Conservation (phyloP, 2,797 vertebrate genomes). For the Percopsis omiscomaycus region DNA sequence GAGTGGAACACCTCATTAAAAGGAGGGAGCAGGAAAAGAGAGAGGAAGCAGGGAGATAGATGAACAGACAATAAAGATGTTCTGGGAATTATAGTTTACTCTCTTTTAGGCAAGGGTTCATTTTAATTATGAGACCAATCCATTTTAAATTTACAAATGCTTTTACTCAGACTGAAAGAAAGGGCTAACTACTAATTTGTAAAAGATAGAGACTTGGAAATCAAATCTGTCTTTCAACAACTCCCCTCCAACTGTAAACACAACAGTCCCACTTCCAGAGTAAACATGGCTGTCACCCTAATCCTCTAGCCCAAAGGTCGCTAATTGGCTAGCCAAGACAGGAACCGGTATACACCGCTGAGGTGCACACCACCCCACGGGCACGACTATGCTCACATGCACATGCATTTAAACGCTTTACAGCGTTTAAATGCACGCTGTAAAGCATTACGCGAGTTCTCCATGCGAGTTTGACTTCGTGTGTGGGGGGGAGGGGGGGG, state of each 20-base stretch:
- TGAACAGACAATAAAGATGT: conserved; percentile 64
- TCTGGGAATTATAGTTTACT: conserved; percentile 58
- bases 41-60: conserved; percentile 52
- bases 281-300: conserved; percentile 41
- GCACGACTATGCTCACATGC: not conserved
- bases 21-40: conserved; percentile 31
- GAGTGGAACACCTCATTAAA: conserved; percentile 65
- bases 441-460: not conserved
- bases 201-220: conserved; percentile 13
- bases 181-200: conserved; percentile 8
- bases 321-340: conserved; percentile 27
- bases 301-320: conserved; percentile 46
- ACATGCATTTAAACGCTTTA: conserved; percentile 9
- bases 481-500: conserved; percentile 17
- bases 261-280: conserved; percentile 39
- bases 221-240: conserved; percentile 9
- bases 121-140: conserved; percentile 59
- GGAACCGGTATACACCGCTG: not conserved
- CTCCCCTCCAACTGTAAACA: conserved; percentile 33
- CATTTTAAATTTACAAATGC: conserved; percentile 39
- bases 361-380: not conserved
- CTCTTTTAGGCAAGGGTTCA: conserved; percentile 56
- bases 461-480: not conserved
- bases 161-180: conserved; percentile 32
- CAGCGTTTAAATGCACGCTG: no score